Percentiles rank a stretch among this genome's conserved stretches.
Evolutionary conservation across 2,888 invertebrate species (phyloP).

Genomic region (Leptopilina drosophilae): DNA sequence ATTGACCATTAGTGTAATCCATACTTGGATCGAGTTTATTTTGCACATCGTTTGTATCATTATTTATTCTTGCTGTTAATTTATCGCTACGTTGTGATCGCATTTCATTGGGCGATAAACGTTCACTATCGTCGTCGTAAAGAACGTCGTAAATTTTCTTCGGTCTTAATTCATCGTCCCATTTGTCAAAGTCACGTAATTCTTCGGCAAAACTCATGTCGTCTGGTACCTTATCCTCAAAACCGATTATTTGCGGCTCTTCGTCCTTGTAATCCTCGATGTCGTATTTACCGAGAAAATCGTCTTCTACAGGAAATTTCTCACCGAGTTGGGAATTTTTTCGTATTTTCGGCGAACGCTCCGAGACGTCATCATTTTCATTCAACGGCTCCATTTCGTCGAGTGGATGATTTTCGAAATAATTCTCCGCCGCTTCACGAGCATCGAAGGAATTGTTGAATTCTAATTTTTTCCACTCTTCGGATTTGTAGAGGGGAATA

Average conservation of each 20-base stretch:
- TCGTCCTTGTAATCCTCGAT: conserved; percentile 44
- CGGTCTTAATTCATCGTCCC: conserved; percentile 50
- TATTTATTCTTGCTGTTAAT: conserved; percentile 49
- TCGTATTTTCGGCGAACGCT: conserved; percentile 59
- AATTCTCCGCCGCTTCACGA: conserved; percentile 76
- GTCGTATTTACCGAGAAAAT: conserved; percentile 30
- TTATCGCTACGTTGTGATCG: conserved; percentile 67
- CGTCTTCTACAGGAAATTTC: not conserved
- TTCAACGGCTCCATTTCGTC: conserved; percentile 54
- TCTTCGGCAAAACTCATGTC: conserved; percentile 49
- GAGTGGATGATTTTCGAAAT: conserved; percentile 53
- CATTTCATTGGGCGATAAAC: conserved; percentile 58
- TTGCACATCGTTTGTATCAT: conserved; percentile 53
- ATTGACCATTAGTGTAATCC: conserved; percentile 67
- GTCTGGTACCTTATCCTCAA: conserved; percentile 55
- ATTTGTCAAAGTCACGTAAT: conserved; percentile 41
- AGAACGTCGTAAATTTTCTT: conserved; percentile 67
- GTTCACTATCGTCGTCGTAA: conserved; percentile 62
- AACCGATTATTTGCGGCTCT: conserved; percentile 21
- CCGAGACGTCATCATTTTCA: conserved; percentile 60
- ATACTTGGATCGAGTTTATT: conserved; percentile 63
- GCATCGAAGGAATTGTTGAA: conserved; percentile 77
- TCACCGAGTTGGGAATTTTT: conserved; percentile 41
- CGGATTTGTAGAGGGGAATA: conserved; percentile 84
- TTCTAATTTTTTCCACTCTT: conserved; percentile 73